phyloP scores from a whole-genome alignment of 30 jellyfish, hydroid and myxozoan species.

The Catostylus mosaicus region DNA sequence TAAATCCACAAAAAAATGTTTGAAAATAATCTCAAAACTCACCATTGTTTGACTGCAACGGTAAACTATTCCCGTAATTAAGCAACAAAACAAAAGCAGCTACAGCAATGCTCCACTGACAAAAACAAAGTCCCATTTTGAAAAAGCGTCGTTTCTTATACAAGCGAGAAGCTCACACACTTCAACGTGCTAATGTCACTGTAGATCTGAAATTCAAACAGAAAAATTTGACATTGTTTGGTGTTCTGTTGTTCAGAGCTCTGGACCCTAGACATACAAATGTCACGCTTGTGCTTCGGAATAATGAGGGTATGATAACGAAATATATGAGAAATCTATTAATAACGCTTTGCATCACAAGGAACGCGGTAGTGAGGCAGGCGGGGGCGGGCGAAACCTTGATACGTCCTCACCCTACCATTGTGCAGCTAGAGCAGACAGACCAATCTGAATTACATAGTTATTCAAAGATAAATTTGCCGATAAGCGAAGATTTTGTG shows the following conservation, averaged over 20 bases:
- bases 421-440: too few species aligned
- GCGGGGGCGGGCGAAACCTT: too few species aligned
- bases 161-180: neutral
- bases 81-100: neutral
- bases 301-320: neutral
- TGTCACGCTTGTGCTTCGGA: constrained; percentile 58
- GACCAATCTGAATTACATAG: too few species aligned
- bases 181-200: neutral
- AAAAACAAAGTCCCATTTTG: neutral
- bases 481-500: too few species aligned
- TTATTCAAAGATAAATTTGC: too few species aligned
- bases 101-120: neutral
- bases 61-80: neutral
- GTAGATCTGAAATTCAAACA: neutral
- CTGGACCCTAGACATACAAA: constrained; percentile 44
- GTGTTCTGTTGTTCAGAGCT: constrained; percentile 41
- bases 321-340: neutral
- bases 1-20: neutral
- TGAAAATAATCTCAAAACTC: neutral
- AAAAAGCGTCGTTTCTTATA: neutral
- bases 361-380: too few species aligned
- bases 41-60: neutral
- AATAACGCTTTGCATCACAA: neutral
- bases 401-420: too few species aligned
- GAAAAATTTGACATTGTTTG: neutral